Conservation (phyloP, 2,797 vertebrate species). For the Acipenser ruthenus region DNA sequence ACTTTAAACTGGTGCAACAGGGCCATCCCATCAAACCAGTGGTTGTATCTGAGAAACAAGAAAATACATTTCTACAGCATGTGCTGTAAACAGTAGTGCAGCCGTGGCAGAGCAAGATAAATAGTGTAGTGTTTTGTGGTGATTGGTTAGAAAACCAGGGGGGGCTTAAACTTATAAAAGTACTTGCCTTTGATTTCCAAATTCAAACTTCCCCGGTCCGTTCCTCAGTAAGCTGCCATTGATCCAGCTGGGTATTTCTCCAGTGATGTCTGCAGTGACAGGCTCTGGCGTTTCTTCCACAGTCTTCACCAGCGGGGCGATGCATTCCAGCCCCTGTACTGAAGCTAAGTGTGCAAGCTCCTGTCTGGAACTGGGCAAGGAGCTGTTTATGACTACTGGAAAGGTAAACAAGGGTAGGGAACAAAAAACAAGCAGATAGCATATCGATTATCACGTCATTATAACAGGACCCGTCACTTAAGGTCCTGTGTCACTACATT, state of each 20-base stretch:
- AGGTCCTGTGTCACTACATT: too few species aligned
- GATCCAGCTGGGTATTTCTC: constrained; percentile 79
- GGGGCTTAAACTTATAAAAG: too few species aligned
- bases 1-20: constrained; percentile 84
- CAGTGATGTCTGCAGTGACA: constrained; percentile 57
- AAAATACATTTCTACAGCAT: not conserved
- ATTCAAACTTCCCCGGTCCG: constrained; percentile 89
- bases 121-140: not conserved
- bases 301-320: constrained; percentile 58
- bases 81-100: not conserved
- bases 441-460: not conserved
- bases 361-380: constrained; percentile 17
- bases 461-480: too few species aligned
- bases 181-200: constrained; percentile 79
- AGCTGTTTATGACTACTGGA: constrained; percentile 40
- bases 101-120: too few species aligned
- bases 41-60: constrained; percentile 67
- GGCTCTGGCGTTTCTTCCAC: constrained; percentile 69
- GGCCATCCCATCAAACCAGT: constrained; percentile 97
- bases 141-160: too few species aligned
- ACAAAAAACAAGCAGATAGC: not conserved
- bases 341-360: constrained; percentile 20
- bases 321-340: constrained; percentile 52
- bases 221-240: constrained; percentile 75
- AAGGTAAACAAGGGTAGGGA: constrained; percentile 5